These are phyloP conservation scores for Megalops cyprinoides DNA, from an alignment of 2,797 vertebrate genomes.

Conservation along the genomic window DNA sequence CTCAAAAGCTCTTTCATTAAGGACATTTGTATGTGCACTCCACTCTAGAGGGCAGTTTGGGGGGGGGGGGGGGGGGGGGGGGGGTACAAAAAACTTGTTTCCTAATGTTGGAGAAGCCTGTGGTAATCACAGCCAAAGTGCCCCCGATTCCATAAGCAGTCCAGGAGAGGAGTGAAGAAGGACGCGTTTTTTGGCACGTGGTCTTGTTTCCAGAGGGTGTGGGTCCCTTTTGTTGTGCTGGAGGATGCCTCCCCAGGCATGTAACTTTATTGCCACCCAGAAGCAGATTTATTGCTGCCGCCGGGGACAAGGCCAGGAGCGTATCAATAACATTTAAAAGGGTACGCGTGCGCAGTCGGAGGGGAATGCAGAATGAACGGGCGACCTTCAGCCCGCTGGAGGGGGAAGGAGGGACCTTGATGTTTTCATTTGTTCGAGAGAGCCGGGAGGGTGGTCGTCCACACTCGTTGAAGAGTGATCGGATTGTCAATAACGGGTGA, in stretches of 20 bases:
- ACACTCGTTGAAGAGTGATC: constrained; percentile 61
- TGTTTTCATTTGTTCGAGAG: constrained; percentile 73
- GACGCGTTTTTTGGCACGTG: constrained; percentile 21
- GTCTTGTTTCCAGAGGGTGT: background rate
- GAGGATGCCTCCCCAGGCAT: background rate
- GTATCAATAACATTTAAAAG: constrained; percentile 60
- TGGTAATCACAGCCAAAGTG: no score
- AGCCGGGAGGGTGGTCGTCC: constrained; percentile 54
- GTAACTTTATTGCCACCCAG: constrained; percentile 25
- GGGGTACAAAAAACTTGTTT: no score
- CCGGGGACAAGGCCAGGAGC: constrained; percentile 44
- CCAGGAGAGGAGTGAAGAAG: constrained; percentile 29
- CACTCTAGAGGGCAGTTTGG: no score
- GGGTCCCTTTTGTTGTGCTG: background rate
- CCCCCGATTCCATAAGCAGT: constrained; percentile 12
- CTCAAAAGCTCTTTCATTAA: no score
- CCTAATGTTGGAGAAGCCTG: no score
- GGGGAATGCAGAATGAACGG: constrained; percentile 46
- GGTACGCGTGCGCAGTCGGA: constrained; percentile 36
- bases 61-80: no score
- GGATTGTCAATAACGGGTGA: constrained; percentile 58
- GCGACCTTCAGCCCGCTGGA: constrained; percentile 60
- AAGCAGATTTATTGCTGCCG: constrained; percentile 36
- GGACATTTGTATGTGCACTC: no score
- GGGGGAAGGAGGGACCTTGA: constrained; percentile 41